Evolutionary conservation across 2,797 vertebrate species (phyloP).

Genomic region (Hemibagrus guttatus): DNA sequence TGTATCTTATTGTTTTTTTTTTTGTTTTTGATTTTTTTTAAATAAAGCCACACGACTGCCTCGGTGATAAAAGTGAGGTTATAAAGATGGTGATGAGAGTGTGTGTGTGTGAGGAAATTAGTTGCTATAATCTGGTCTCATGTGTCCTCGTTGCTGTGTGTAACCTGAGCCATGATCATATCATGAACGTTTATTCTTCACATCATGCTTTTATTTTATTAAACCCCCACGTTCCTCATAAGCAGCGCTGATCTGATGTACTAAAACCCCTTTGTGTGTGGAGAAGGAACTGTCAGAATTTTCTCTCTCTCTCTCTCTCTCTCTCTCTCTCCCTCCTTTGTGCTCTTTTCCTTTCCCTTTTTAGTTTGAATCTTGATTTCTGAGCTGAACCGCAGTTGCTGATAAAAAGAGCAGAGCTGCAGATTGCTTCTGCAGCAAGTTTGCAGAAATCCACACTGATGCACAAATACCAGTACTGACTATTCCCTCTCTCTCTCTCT

Average conservation of each 20-base stretch:
- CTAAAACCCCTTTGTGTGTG: too few species aligned
- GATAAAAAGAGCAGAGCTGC: slow-evolving; percentile 2
- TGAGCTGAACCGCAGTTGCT: slow-evolving; percentile 9
- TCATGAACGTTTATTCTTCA: not conserved
- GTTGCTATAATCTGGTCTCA: not conserved
- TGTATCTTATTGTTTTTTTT: not conserved
- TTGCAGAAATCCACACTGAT: slow-evolving; percentile 20
- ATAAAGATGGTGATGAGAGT: not conserved
- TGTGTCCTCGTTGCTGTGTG: not conserved
- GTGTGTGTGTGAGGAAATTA: not conserved
- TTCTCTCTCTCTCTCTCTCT: not conserved
- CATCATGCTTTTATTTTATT: rapidly evolving
- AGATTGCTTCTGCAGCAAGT: not conserved
- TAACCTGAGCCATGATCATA: not conserved
- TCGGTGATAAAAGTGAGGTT: not conserved
- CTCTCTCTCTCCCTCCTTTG: not conserved
- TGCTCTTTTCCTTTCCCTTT: slow-evolving; percentile 2
- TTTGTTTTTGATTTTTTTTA: not conserved
- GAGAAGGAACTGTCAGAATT: not conserved
- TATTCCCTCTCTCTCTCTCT: not conserved
- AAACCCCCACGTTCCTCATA: not conserved
- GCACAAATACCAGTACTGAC: not conserved
- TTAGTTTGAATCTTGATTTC: not conserved
- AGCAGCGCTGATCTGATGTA: not conserved
- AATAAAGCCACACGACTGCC: not conserved